Evolutionary conservation across 2,888 invertebrate species (phyloP).

Genomic region (Patella ulyssiponensis): DNA sequence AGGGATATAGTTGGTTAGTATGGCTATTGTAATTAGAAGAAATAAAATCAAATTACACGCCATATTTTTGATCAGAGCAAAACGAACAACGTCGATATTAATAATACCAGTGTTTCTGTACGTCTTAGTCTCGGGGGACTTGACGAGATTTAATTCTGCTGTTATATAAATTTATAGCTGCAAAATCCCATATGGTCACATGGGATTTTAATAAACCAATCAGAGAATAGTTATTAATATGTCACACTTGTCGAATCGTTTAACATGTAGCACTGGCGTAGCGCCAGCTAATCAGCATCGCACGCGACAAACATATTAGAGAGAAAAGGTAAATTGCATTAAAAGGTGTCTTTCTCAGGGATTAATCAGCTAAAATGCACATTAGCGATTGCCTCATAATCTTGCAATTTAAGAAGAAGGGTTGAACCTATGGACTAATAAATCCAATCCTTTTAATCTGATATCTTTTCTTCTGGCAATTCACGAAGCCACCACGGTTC

Average conservation of each 20-base stretch:
- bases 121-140: background rate
- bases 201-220: background rate
- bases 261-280: background rate
- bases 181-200: background rate
- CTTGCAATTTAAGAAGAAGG: too few species aligned
- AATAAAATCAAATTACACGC: too few species aligned
- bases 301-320: background rate
- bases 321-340: background rate
- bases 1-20: too few species aligned
- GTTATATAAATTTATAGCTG: constrained; percentile 1
- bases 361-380: background rate
- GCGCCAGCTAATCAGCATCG: background rate
- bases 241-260: constrained; percentile 3
- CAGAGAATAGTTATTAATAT: background rate
- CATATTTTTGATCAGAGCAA: too few species aligned
- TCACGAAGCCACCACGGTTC: too few species aligned
- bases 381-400: too few species aligned
- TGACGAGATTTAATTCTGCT: background rate
- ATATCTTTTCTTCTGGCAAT: too few species aligned
- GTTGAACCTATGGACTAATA: too few species aligned
- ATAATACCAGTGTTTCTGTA: too few species aligned
- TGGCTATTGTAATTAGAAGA: too few species aligned
- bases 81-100: too few species aligned
- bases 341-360: constrained; percentile 8
- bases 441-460: too few species aligned